phyloP scores from a whole-genome alignment of 2,113 vertebrate species.

The Anthoscopus minutus region DNA sequence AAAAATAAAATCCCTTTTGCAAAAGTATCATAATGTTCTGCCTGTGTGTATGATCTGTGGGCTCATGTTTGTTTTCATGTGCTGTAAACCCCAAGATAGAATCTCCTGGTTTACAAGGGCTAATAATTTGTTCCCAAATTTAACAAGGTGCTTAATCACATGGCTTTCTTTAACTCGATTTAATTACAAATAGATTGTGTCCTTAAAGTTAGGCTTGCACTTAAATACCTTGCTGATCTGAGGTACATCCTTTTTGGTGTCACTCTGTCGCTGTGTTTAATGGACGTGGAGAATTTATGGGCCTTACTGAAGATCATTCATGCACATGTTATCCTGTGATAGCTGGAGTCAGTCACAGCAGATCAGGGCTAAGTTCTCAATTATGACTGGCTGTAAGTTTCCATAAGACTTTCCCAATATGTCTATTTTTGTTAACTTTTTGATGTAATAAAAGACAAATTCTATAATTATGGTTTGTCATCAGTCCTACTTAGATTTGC shows the following conservation, averaged over 20 bases:
- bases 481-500: not conserved
- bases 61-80: not conserved
- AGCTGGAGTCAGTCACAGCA: not conserved
- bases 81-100: not conserved
- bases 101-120: conserved; percentile 22
- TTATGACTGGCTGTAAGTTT: not conserved
- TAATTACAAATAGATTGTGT: not conserved
- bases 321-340: not conserved
- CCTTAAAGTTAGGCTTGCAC: not conserved
- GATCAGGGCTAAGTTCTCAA: not conserved
- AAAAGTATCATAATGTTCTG: not conserved
- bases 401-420: not conserved
- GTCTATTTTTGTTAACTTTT: not conserved
- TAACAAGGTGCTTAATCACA: conserved; percentile 29
- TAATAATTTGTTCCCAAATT: conserved; percentile 21
- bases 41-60: rapidly evolving
- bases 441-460: not conserved
- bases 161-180: not conserved
- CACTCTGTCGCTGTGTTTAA: not conserved
- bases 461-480: not conserved
- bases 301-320: not conserved
- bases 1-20: conserved; percentile 5
- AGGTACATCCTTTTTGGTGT: not conserved
- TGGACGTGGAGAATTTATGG: not conserved
- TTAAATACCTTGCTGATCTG: not conserved